Percentiles rank a stretch among this genome's conserved stretches.
Evolutionary conservation across 2,113 vertebrate genomes (phyloP).

Genomic region (Actenoides hombroni): DNA sequence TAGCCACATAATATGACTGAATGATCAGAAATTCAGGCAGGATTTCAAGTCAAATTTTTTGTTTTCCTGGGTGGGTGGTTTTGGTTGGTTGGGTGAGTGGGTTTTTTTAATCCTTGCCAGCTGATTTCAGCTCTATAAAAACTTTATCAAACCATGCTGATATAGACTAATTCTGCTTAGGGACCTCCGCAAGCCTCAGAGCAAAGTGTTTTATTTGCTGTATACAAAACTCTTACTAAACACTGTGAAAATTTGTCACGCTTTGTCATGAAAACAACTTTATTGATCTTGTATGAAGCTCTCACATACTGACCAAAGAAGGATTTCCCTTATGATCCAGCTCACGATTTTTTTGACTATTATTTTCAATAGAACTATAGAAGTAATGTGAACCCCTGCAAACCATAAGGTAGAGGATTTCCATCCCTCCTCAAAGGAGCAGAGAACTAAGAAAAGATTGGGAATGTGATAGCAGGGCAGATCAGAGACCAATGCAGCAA

Average conservation of each 20-base stretch:
- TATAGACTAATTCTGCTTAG: not conserved
- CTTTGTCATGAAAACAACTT: not conserved
- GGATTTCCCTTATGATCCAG: not conserved
- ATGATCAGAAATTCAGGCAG: not conserved
- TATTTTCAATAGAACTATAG: not conserved
- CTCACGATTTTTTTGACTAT: not conserved
- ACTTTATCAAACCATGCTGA: not conserved
- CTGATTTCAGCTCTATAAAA: not conserved
- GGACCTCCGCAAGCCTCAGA: not conserved
- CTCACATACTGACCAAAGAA: not conserved
- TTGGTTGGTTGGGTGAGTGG: not conserved
- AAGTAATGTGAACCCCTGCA: not conserved
- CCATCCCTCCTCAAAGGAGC: not conserved
- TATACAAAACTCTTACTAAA: not conserved
- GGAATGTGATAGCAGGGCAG: not conserved
- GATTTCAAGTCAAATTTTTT: not conserved
- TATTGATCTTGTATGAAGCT: not conserved
- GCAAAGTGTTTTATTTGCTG: not conserved
- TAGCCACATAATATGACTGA: not conserved
- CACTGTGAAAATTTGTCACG: not conserved
- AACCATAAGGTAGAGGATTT: not conserved
- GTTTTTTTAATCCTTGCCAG: not conserved
- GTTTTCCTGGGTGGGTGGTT: not conserved
- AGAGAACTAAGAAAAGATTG: not conserved
- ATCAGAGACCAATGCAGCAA: not conserved